Base-by-base conservation (phyloP, 2,888 invertebrate species). In the Meliscaeva auricollis region DNA sequence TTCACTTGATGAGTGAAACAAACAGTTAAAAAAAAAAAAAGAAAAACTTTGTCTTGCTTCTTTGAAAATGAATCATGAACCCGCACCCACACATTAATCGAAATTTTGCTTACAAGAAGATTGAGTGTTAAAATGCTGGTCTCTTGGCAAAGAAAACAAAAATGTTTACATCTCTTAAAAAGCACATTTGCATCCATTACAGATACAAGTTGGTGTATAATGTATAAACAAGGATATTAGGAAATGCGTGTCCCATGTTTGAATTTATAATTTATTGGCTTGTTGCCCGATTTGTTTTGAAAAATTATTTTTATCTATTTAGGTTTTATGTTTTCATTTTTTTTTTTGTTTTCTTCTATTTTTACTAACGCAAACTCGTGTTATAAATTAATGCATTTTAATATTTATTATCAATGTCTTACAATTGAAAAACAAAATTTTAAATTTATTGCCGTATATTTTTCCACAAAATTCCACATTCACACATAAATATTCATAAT, bases 181-280 rank as follows among this genome's bases (percentile, higher is more conserved):
- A 41, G 56, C 50, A 73, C 60, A 77, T 80, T 85, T 77, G 64
- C 52, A 72, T 73, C 76, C 56, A 41, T 69, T 81, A 56, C 1
- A 30, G 8, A 30, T 54, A 46, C 17, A 46, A 46, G 15, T 46
- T 20, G 17, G 15, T 13, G 46, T 46, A 46, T 17, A 7, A 17
- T 8, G 17, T 46, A 44, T 69, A 68, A 58, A 73, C 73, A 81
- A 85, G 85, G 85, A 77, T 81, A 85, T 85, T 73, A 76, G 81
- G 76, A 81, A 81, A 81, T 81, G 81, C 73, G 73, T 83, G 58
- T 52, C 62, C 60, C 38, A 48, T 46, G 50, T 32, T 44, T 70
- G 32, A 35, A 41, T 41, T 20, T 20, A 68, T 76, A 48, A 76
- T 64, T 64, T 54, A 66, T 78, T 72, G 78, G 79, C 56, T 30